Base-by-base conservation (phyloP, 2,113 vertebrate species). In the Leucosticte australis region DNA sequence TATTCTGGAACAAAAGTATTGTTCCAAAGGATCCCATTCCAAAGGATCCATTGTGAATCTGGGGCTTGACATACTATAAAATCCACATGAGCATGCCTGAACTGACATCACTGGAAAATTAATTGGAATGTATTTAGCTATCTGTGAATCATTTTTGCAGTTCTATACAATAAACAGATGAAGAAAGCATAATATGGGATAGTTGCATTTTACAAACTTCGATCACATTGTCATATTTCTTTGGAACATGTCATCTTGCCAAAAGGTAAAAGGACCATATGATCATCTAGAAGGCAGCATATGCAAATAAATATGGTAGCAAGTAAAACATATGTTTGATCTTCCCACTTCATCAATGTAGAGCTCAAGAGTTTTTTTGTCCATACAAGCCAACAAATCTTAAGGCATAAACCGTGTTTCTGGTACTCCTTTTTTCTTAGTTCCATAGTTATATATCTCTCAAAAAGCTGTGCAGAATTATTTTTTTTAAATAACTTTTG, bases 231-330 rank as follows among this genome's bases (percentile, higher is more conserved):
- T 88, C 62, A 6, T 67, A 70, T 92, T 94, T 83, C 68, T 93
- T 92, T 67, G 60, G 83, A 97, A 86, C 80, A 92, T 96, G 64
- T 89, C 35, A 56, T 93, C 83, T 94, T 95, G 90, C 95, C 95
- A 97, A 97, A 97, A 97, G 95, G 95, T 96, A 96, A 74, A 96
- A 89, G n/a, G 68, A 93, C 88, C 96, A 95, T 97, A 95, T 93
- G 96, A 96, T 94, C 83, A 90, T 94, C 92, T 92, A 86, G 79
- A 80, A 97, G 71, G 81, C 64, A 89, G 47, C 94, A 97, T 94
- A 97, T 96, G 96, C 83, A 97, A 97, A 95, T 68, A 91, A 94
- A 95, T 96, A 94, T 96, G 92, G 92, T 78, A 92, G 86, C 87
- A 96, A 96, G 87, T 68, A 60, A 91, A 95, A 70, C 96, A 97